phyloP scores from a whole-genome alignment of 2,113 vertebrate genomes.

The Craseonycteris thonglongyai region DNA sequence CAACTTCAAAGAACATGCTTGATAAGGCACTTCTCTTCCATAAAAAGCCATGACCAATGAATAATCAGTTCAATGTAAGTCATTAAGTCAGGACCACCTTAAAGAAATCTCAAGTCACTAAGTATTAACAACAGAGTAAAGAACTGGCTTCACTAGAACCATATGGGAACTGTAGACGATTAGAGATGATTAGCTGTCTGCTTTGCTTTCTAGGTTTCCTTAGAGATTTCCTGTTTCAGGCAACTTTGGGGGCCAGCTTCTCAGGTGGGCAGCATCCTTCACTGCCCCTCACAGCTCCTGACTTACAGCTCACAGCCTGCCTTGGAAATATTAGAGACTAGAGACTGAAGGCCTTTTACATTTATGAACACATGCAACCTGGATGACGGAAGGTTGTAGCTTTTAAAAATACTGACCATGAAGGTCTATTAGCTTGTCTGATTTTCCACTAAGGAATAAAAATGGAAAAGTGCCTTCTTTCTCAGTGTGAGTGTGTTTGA shows the following conservation, averaged over 20 bases:
- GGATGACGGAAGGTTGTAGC: background rate
- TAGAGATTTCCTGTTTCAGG: background rate
- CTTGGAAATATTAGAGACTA: background rate
- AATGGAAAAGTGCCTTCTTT: background rate
- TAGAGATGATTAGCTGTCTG: background rate
- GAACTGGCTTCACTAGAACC: background rate
- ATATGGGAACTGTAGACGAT: background rate
- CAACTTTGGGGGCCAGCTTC: background rate
- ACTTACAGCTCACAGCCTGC: background rate
- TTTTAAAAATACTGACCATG: background rate
- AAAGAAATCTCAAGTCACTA: conserved; percentile 1
- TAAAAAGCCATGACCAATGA: background rate
- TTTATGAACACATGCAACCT: background rate
- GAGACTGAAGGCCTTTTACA: background rate
- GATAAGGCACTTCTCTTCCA: background rate
- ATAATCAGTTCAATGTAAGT: background rate
- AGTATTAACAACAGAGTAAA: background rate
- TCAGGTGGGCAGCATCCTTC: background rate
- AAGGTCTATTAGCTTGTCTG: background rate
- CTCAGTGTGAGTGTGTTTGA: background rate
- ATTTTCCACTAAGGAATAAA: background rate
- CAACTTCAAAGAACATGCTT: background rate
- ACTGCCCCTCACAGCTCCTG: background rate
- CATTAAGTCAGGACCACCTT: background rate
- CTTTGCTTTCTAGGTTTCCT: background rate